These are phyloP conservation scores for Pseudomyrmex flavicornis DNA, from an alignment of 1,140 invertebrate genomes.

Conservation along the genomic window DNA sequence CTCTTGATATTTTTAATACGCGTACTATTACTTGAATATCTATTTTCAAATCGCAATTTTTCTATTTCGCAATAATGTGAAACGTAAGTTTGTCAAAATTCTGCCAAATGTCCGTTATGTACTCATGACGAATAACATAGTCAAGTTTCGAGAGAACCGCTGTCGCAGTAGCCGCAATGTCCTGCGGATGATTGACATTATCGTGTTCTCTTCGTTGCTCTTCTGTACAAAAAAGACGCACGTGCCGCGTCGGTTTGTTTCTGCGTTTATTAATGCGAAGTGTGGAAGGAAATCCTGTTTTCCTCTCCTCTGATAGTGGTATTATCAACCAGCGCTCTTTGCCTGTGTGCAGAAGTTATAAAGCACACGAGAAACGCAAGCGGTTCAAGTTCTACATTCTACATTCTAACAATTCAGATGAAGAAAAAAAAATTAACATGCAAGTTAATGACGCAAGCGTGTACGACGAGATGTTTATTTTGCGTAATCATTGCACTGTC, in stretches of 20 bases:
- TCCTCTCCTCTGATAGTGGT: slow-evolving; percentile 75
- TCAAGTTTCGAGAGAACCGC: slow-evolving; percentile 18
- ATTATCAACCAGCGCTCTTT: slow-evolving; percentile 57
- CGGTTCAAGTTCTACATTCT: background rate
- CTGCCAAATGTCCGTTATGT: no score
- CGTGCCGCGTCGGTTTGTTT: slow-evolving; percentile 19
- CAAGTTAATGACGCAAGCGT: background rate
- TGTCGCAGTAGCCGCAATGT: slow-evolving; percentile 67
- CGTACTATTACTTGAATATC: background rate
- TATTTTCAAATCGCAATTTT: background rate
- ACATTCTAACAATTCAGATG: no score
- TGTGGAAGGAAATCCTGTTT: slow-evolving; percentile 77
- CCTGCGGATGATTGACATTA: slow-evolving; percentile 69
- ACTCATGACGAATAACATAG: background rate
- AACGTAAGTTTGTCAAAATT: background rate
- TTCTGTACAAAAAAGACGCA: slow-evolving; percentile 35
- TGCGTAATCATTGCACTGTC: slow-evolving; percentile 20
- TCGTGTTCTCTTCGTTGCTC: slow-evolving; percentile 14
- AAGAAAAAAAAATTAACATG: no score
- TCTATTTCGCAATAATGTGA: background rate
- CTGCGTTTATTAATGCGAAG: slow-evolving; percentile 59
- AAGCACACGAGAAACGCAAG: background rate
- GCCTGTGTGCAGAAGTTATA: slow-evolving; percentile 19
- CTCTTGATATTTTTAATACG: background rate
- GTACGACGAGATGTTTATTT: background rate